Base-by-base conservation (phyloP, 2,888 invertebrate species). In the Noctua janthe region DNA sequence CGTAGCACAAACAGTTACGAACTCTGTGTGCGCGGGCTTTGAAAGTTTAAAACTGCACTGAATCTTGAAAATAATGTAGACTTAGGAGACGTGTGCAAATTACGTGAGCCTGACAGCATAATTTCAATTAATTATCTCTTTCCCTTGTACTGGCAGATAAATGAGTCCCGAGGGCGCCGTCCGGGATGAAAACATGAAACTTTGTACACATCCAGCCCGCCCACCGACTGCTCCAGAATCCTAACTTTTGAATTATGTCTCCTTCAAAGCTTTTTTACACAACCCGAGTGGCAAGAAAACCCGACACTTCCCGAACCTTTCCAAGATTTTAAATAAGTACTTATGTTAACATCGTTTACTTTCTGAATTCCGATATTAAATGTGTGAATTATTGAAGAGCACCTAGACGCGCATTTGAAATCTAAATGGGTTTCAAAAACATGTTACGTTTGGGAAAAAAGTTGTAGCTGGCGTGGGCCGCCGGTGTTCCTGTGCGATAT, bases 121-220 rank as follows among this genome's bases (percentile, higher is more conserved):
- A 94, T 94, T 94, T 94, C 92, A 96, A 96, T 96, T 96, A 96
- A 95, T 95, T 95, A 95, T 94, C 92, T 93, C 92, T 93, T 93
- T 93, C 93, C 91, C 93, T 92, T 91, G 92, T 89, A 93, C 82
- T 92, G 93, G 92, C 91, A 95, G 94, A 96, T 92, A 94, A 95
- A 96, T 94, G 94, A 94, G 93, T 88, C 94, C 90, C 95, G 87
- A 84, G 94, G 94, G 95, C 91, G 93, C 92, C 93, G 92, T 93
- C 92, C 88, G 91, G 85, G 90, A 92, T 92, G 93, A 94, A 95
- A 96, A 94, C 94, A 93, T 91, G 92, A 93, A 94, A 95, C 94
- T 95, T 94, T 92, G 93, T 92, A 94, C 94, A 94, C 92, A 93
- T 93, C 89, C 91, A 90, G 87, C 91, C 91, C 93, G 90, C 92